Evolutionary conservation across 1,140 invertebrate genomes (phyloP).

Genomic region (Trachymyrmex cornetzi): DNA sequence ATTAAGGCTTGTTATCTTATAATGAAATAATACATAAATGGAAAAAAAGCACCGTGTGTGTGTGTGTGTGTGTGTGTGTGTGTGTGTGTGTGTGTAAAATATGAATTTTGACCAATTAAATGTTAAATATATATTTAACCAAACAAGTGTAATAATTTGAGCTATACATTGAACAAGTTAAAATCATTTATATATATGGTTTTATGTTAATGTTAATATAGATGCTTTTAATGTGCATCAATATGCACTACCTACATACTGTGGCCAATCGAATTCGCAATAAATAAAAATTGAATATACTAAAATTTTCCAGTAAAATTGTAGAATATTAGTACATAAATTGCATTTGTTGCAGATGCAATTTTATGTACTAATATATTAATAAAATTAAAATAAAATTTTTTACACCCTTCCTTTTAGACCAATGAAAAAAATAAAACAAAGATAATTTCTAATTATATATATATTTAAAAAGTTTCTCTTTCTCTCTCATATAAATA

Average conservation of each 20-base stretch:
- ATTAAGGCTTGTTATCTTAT: neutral
- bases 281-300: conserved; percentile 10
- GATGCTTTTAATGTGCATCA: neutral
- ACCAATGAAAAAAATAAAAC: neutral
- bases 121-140: neutral
- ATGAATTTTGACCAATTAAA: neutral
- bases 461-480: neutral
- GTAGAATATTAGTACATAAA: conserved; percentile 7
- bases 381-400: conserved; percentile 29
- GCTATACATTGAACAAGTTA: neutral
- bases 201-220: too few species aligned
- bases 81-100: neutral
- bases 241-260: neutral
- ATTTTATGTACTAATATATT: too few species aligned
- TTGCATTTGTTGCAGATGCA: conserved; percentile 18
- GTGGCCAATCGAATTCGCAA: neutral
- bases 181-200: neutral
- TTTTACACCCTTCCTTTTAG: neutral
- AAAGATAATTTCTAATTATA: neutral
- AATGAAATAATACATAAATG: neutral
- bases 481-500: neutral
- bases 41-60: neutral
- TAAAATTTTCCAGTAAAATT: neutral
- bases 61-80: too few species aligned
- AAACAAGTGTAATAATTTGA: neutral